Conservation (phyloP, 2,113 vertebrate species). For the Herpetotheres cachinnans region DNA sequence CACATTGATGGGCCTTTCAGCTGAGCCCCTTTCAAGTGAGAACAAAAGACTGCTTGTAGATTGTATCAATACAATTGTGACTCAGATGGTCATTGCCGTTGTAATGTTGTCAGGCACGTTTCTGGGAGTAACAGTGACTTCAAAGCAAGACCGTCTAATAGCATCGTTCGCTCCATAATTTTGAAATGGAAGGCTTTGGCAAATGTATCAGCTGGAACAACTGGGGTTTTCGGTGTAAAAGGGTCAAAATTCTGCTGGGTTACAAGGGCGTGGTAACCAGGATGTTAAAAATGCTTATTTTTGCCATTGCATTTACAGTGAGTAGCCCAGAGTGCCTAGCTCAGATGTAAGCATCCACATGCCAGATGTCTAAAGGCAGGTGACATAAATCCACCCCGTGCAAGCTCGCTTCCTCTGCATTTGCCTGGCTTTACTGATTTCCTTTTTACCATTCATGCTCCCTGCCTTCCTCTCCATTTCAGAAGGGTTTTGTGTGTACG, state of each 20-base stretch:
- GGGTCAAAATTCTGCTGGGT: background rate
- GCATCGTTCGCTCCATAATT: background rate
- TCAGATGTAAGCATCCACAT: background rate
- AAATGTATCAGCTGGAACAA: background rate
- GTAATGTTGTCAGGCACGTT: background rate
- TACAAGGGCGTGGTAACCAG: background rate
- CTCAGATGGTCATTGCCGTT: background rate
- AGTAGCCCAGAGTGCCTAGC: background rate
- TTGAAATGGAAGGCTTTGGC: background rate
- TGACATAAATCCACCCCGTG: background rate
- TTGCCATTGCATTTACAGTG: background rate
- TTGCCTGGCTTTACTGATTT: background rate
- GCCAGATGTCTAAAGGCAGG: background rate
- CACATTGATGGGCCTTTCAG: conserved; percentile 32
- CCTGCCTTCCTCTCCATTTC: background rate
- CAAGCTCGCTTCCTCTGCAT: background rate
- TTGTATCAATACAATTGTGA: background rate
- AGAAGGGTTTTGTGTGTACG: background rate
- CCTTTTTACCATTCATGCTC: background rate
- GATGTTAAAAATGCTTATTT: background rate
- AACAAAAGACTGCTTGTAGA: conserved; percentile 34
- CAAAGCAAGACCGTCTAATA: background rate
- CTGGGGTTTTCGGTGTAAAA: background rate
- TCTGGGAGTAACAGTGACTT: background rate
- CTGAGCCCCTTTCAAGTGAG: conserved; percentile 24